phyloP scores from a whole-genome alignment of 2,888 invertebrate genomes.

The Tipula unca region DNA sequence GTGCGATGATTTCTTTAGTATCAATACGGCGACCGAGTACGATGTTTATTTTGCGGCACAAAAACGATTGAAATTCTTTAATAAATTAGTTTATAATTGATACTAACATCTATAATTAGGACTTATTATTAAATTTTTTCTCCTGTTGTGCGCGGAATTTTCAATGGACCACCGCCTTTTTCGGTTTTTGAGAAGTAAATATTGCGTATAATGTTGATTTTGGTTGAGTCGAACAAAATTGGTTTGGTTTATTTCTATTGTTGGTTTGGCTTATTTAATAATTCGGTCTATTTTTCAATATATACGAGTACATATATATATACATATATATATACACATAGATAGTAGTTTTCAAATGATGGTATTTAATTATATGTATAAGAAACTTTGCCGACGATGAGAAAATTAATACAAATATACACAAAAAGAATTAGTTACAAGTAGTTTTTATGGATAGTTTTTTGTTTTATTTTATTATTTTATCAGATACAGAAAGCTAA shows the following conservation, averaged over 20 bases:
- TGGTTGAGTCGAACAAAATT: neutral
- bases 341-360: neutral
- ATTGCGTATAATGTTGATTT: neutral
- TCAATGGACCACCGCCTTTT: neutral
- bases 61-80: neutral
- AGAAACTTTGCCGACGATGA: neutral
- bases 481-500: neutral
- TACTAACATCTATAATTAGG: neutral
- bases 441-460: neutral
- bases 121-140: neutral
- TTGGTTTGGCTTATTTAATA: neutral
- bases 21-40: neutral
- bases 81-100: neutral
- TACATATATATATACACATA: neutral
- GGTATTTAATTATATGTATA: neutral
- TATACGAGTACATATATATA: too few relatives aligned
- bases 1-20: neutral
- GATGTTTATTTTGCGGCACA: neutral
- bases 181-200: neutral
- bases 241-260: neutral
- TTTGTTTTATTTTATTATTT: neutral
- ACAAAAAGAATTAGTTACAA: neutral
- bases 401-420: neutral
- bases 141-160: neutral
- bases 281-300: neutral